Evolutionary conservation across 2,113 vertebrate species (phyloP).

Genomic region (Muntiacus reevesi): DNA sequence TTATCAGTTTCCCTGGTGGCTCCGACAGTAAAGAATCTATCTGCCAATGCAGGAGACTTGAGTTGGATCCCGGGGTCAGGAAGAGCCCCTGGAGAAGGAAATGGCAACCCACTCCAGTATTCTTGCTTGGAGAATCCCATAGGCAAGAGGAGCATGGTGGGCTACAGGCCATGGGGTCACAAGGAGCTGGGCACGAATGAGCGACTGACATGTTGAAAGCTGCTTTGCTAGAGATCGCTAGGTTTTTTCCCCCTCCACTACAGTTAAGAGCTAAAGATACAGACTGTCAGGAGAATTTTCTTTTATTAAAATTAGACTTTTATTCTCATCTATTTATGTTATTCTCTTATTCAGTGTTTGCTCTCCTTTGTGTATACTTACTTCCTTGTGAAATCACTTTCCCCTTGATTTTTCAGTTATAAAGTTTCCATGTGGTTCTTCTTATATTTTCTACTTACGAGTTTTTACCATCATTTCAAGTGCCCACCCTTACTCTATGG

Average conservation of each 20-base stretch:
- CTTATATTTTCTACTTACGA: background rate
- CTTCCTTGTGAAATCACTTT: background rate
- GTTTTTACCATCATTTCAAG: background rate
- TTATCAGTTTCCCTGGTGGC: background rate
- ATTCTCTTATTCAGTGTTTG: background rate
- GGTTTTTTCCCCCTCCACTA: background rate
- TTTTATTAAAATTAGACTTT: background rate
- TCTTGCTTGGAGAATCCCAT: background rate
- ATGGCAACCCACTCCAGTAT: background rate
- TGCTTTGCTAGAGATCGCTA: background rate
- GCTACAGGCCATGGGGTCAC: background rate
- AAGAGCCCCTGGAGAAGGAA: background rate
- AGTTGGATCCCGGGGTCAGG: background rate
- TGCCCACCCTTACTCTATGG: background rate
- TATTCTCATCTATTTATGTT: background rate
- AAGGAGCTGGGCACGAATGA: background rate
- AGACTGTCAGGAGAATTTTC: background rate
- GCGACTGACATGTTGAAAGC: background rate
- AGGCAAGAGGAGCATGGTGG: background rate
- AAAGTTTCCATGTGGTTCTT: background rate
- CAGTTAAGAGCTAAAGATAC: background rate
- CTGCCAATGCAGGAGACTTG: background rate
- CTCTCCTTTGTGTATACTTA: background rate
- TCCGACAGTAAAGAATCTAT: background rate
- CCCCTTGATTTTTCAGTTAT: background rate